phyloP scores from a whole-genome alignment of 2,888 invertebrate species.

The Cheilosia soror region DNA sequence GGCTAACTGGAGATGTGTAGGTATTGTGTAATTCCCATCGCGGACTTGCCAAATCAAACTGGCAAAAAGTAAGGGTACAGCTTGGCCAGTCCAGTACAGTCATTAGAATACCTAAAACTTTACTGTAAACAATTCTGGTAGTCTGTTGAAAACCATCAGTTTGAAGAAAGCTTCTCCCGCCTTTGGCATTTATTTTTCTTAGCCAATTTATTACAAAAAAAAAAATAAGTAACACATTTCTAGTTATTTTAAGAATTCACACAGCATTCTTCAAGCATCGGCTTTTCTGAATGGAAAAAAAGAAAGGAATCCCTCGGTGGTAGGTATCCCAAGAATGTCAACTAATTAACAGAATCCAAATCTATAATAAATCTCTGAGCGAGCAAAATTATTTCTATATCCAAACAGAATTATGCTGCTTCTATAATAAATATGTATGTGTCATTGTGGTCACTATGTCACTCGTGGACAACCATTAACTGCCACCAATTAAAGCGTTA shows the following conservation, averaged over 20 bases:
- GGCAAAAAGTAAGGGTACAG: too few relatives aligned
- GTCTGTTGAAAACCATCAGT: too few relatives aligned
- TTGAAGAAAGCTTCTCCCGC: too few relatives aligned
- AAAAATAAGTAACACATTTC: not conserved
- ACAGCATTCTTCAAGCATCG: not conserved
- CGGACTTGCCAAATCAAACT: too few relatives aligned
- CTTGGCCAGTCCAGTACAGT: too few relatives aligned
- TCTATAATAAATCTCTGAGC: conserved; percentile 7
- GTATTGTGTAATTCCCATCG: too few relatives aligned
- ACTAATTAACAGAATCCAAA: conserved; percentile 69
- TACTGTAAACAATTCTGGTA: too few relatives aligned
- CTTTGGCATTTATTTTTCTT: too few relatives aligned
- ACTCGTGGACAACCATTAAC: conserved; percentile 55
- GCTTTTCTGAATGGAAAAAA: too few relatives aligned
- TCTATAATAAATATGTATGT: not conserved
- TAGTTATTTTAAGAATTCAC: not conserved
- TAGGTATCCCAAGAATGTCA: conserved; percentile 47
- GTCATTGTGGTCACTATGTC: conserved; percentile 68
- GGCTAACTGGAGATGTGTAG: too few relatives aligned
- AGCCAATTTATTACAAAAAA: not conserved
- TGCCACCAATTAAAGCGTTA: conserved; percentile 65
- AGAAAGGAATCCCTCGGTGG: too few relatives aligned
- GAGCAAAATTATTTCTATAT: conserved; percentile 32
- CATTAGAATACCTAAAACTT: too few relatives aligned
- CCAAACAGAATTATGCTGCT: conserved; percentile 1